Conservation (phyloP, 2,797 vertebrate genomes). For the Siniperca scherzeri region DNA sequence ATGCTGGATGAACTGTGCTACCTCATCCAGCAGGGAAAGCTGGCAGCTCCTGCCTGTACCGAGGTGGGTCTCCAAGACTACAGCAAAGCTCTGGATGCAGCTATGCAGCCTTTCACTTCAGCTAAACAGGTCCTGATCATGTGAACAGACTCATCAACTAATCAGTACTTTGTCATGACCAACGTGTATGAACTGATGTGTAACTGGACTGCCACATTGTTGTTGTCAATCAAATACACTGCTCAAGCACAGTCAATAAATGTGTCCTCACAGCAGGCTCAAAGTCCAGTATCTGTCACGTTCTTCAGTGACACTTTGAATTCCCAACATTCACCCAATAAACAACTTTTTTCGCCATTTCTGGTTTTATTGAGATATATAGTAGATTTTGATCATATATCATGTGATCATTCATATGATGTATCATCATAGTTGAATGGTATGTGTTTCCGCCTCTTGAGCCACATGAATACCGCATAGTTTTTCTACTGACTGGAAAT, state of each 20-base stretch:
- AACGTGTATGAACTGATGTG: neutral
- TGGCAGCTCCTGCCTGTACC: constrained; percentile 85
- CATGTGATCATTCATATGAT: too few relatives aligned
- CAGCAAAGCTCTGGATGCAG: constrained; percentile 84
- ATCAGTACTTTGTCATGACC: neutral
- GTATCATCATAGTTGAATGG: neutral
- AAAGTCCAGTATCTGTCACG: constrained; percentile 51
- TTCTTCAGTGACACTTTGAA: constrained; percentile 6
- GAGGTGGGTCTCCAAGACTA: constrained; percentile 88
- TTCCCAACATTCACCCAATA: neutral
- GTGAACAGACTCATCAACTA: constrained; percentile 74
- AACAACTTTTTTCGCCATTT: neutral
- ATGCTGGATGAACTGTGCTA: constrained; percentile 91
- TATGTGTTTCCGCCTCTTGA: neutral
- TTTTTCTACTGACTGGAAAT: constrained; percentile 17
- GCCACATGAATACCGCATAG: neutral
- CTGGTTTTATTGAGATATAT: constrained; percentile 12
- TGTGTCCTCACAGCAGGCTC: constrained; percentile 33
- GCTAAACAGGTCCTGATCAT: constrained; percentile 93
- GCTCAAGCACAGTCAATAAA: constrained; percentile 54
- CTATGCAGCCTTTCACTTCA: constrained; percentile 90
- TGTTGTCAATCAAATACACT: constrained; percentile 6
- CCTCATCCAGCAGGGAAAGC: constrained; percentile 88
- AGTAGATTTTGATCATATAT: neutral
- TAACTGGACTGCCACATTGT: neutral